Base-by-base conservation (phyloP, 2,888 invertebrate genomes). In the Cryptops parisi region DNA sequence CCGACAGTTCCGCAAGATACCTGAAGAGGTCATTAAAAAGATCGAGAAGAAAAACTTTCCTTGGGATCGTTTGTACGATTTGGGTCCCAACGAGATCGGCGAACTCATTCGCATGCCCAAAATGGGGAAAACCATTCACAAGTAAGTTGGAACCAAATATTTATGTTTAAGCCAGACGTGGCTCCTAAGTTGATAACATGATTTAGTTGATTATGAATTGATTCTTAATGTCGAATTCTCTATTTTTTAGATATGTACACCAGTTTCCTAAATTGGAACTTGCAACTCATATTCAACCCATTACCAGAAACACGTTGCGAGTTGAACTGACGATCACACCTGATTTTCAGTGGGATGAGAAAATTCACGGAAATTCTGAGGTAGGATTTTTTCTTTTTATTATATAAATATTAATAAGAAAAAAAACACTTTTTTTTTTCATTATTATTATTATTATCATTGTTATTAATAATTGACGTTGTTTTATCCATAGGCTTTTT, bases 271-370 rank as follows among this genome's bases (percentile, higher is more conserved):
- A 94, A 68, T 68, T 99, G 56, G 96, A 97, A 67, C 72, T 98
- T 6, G 84, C 91, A 0, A 96, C 97, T 0, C 93, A 97, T 66
- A 93, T 99, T 61, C 96, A 97, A 68, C 98, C 98, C 0, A 91
- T 98, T 58, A 99, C 98, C 0, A 67, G 78, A 54, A 74, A 74
- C 17, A 97, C 96, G 0, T 72, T 98, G 21, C 76, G 91, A 52
- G 93, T 99, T 0, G 97, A 98, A 70, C 72, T 99, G 17, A 96
- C 96, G 0, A 89, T 98, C 55, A 93, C 93, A 0, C 97, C 98
- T 0, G 97, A 99, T 71, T 98, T 98, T 70, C 90, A 96, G 64
- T 98, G 98, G 98, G 97, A 98, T 62, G 96, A 96, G 58, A 96
- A 94, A 72, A 75, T 86, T 23, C 79, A 79, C 62, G 82, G 81